A percentile compares a stretch with the other conserved stretches of the same genome.
These are phyloP conservation scores for Piaya cayana DNA, from an alignment of 2,113 vertebrate genomes.

Conservation along the genomic window DNA sequence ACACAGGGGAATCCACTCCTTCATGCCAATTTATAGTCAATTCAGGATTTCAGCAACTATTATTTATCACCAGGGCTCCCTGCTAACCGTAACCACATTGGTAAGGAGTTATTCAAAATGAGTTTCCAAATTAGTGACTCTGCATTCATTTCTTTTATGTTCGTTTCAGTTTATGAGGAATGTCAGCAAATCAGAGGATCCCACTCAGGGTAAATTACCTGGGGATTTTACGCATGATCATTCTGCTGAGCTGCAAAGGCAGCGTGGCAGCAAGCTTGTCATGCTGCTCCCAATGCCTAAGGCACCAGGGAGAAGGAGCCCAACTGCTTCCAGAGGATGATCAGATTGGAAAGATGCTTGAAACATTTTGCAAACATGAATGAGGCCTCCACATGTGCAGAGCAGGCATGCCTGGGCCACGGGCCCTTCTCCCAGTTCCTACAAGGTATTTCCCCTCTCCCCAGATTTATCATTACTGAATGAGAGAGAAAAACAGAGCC, in stretches of 20 bases:
- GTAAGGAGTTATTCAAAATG: slow-evolving; percentile 45
- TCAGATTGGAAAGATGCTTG: not conserved
- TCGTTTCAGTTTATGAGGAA: slow-evolving; percentile 28
- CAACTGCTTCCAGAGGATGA: not conserved
- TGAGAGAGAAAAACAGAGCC: not conserved
- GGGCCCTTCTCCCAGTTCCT: not conserved
- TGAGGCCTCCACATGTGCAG: not conserved
- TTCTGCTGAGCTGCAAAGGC: slow-evolving; percentile 39
- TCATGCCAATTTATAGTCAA: slow-evolving; percentile 44
- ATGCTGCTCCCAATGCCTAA: not conserved
- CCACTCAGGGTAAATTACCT: slow-evolving; percentile 60
- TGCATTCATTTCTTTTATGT: slow-evolving; percentile 41
- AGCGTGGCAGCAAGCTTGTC: not conserved
- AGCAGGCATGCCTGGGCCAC: not conserved
- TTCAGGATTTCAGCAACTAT: slow-evolving; percentile 45
- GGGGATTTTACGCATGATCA: slow-evolving; percentile 41
- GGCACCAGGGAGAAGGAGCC: not conserved
- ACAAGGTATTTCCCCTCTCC: not conserved
- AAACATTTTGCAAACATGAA: not conserved
- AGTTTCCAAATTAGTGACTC: slow-evolving; percentile 47
- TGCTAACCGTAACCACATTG: not conserved
- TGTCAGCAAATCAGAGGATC: slow-evolving; percentile 65
- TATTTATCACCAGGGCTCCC: slow-evolving; percentile 62
- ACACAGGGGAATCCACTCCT: not conserved
- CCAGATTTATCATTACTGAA: not conserved